phyloP scores from a whole-genome alignment of 92 coral and sea anemone genomes.

The Phenganax subtilis region DNA sequence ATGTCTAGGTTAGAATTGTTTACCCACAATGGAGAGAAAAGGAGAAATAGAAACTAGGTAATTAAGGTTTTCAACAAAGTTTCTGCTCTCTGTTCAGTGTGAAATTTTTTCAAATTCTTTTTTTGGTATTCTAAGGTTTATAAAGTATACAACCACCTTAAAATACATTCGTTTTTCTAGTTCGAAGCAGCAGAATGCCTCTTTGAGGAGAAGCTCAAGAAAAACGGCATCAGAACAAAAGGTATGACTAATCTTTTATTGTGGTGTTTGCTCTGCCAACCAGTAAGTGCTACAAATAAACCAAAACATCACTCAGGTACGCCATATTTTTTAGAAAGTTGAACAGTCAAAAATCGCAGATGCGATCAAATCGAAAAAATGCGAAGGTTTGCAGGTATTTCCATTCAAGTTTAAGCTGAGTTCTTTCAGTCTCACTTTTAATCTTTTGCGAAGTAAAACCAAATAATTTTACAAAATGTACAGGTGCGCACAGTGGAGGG shows the following conservation, averaged over 20 bases:
- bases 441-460: not conserved
- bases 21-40: too few relatives aligned
- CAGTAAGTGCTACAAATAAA: too few relatives aligned
- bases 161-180: not conserved
- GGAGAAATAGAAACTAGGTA: too few relatives aligned
- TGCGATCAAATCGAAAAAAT: constrained; percentile 61
- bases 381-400: constrained; percentile 81
- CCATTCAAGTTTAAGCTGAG: not conserved
- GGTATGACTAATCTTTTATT: constrained; percentile 35
- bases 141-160: not conserved
- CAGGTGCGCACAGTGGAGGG: constrained; percentile 82
- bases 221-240: constrained; percentile 66
- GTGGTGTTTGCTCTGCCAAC: not conserved
- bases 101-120: too few relatives aligned
- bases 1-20: too few relatives aligned
- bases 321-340: constrained; percentile 56
- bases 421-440: not conserved
- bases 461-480: not conserved
- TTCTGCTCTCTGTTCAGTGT: too few relatives aligned
- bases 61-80: too few relatives aligned
- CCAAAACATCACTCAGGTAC: too few relatives aligned
- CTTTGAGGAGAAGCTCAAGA: constrained; percentile 76
- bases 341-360: constrained; percentile 60
- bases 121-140: not conserved
- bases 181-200: constrained; percentile 56